Percentiles rank a stretch among this genome's conserved stretches.
These are phyloP conservation scores for Tyria jacobaeae DNA, from an alignment of 2,888 invertebrate genomes.

Conservation along the genomic window DNA sequence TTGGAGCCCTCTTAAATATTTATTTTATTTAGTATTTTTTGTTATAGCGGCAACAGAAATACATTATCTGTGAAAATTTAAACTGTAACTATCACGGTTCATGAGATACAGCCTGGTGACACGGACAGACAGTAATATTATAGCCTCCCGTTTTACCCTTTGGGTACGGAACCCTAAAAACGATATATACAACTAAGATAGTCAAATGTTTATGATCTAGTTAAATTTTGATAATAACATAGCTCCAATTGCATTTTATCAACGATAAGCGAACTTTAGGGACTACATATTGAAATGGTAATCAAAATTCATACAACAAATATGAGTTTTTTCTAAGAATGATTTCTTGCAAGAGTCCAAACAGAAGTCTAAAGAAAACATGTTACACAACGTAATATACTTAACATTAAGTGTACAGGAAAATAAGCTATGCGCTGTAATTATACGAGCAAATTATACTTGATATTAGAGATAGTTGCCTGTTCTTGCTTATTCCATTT, in stretches of 20 bases:
- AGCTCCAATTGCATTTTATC: neutral
- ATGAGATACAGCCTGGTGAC: too few species aligned
- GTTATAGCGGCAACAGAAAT: too few species aligned
- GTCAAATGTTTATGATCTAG: neutral
- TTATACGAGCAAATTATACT: constrained; percentile 19
- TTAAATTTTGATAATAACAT: neutral
- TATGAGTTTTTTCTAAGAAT: neutral
- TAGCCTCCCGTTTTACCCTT: too few species aligned
- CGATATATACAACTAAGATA: too few species aligned
- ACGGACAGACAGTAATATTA: too few species aligned
- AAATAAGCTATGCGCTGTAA: constrained; percentile 25
- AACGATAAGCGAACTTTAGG: neutral
- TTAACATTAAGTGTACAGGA: constrained; percentile 25
- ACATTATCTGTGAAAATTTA: too few species aligned
- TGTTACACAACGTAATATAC: constrained; percentile 6
- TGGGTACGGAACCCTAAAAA: too few species aligned
- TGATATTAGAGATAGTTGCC: constrained; percentile 15
- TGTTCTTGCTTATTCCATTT: constrained; percentile 19
- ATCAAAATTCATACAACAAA: neutral
- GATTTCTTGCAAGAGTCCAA: neutral
- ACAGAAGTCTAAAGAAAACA: constrained; percentile 4
- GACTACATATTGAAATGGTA: neutral
- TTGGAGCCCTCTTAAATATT: too few species aligned
- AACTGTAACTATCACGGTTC: too few species aligned
- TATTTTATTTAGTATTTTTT: too few species aligned